Conservation (phyloP, 53 echinoderm and acorn worm species). For the Pentamera pediparva region DNA sequence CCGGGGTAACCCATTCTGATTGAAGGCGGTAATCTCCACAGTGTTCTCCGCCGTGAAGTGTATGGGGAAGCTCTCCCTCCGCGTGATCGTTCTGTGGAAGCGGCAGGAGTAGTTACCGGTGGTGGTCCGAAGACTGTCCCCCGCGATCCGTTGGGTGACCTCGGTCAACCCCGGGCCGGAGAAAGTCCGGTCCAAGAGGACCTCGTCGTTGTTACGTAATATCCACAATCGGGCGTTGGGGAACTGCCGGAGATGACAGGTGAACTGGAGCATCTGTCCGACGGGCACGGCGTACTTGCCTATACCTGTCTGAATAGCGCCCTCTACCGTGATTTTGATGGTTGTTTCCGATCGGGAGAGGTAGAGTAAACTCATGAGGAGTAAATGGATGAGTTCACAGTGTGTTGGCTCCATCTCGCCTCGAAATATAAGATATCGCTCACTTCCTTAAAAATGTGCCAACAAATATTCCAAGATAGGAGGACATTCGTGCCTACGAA, state of each 20-base stretch:
- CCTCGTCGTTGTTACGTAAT: background rate
- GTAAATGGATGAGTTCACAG: too few species aligned
- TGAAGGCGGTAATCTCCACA: background rate
- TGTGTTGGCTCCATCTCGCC: too few species aligned
- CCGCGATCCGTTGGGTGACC: background rate
- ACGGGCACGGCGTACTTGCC: background rate
- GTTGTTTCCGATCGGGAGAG: conserved; percentile 13
- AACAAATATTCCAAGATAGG: too few species aligned
- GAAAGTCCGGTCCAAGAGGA: background rate
- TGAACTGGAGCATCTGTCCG: background rate
- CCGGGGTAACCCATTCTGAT: background rate
- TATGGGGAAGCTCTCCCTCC: background rate
- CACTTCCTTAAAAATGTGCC: too few species aligned
- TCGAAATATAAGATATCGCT: too few species aligned
- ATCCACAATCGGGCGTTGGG: background rate
- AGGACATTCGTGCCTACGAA: too few species aligned
- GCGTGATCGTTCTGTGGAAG: background rate
- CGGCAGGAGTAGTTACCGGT: background rate
- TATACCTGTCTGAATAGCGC: background rate
- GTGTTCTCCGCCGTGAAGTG: background rate
- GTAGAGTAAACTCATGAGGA: too few species aligned
- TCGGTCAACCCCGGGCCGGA: background rate
- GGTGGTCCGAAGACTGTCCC: background rate
- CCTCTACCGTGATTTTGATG: background rate
- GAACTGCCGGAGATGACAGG: background rate